Percentiles rank a stretch among this genome's conserved stretches.
Evolutionary conservation across 2,888 invertebrate genomes (phyloP).

Genomic region (Folsomia candida): DNA sequence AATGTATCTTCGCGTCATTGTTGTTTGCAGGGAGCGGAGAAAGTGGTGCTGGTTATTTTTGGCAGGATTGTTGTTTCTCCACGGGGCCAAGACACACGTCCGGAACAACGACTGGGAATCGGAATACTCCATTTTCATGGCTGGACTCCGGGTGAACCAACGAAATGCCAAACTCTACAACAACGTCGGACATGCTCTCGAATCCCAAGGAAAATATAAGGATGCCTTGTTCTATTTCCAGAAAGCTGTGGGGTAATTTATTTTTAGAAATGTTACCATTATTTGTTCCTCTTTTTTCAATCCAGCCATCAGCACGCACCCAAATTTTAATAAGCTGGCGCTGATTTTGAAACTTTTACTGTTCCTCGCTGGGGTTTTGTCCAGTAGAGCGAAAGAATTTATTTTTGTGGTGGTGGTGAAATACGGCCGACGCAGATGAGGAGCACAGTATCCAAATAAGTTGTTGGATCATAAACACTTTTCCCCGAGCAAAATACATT

Average conservation of each 20-base stretch:
- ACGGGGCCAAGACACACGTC: slow-evolving; percentile 79
- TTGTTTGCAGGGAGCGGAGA: slow-evolving; percentile 51
- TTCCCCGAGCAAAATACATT: too few species aligned
- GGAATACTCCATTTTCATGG: slow-evolving; percentile 90
- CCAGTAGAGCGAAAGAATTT: too few species aligned
- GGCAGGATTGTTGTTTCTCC: slow-evolving; percentile 66
- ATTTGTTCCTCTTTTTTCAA: too few species aligned
- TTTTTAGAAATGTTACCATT: slow-evolving; percentile 5
- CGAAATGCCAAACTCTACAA: slow-evolving; percentile 94
- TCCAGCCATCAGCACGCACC: too few species aligned
- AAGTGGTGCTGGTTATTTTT: slow-evolving; percentile 68
- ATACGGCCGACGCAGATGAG: too few species aligned
- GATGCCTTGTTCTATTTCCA: slow-evolving; percentile 89
- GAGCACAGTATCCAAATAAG: too few species aligned
- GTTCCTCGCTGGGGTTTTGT: too few species aligned
- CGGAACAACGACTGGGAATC: slow-evolving; percentile 91
- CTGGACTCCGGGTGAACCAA: slow-evolving; percentile 80
- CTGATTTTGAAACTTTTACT: too few species aligned
- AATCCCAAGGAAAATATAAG: slow-evolving; percentile 66
- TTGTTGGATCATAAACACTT: too few species aligned
- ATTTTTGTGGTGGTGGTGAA: too few species aligned
- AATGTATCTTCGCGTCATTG: too few species aligned
- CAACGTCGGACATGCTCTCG: slow-evolving; percentile 94
- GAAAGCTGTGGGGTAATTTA: slow-evolving; percentile 71
- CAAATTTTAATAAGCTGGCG: too few species aligned